Evolutionary conservation across 2,113 vertebrate species (phyloP), one percentile per base, ranked within the genome.

Genomic region (Donacobius atricapilla): DNA sequence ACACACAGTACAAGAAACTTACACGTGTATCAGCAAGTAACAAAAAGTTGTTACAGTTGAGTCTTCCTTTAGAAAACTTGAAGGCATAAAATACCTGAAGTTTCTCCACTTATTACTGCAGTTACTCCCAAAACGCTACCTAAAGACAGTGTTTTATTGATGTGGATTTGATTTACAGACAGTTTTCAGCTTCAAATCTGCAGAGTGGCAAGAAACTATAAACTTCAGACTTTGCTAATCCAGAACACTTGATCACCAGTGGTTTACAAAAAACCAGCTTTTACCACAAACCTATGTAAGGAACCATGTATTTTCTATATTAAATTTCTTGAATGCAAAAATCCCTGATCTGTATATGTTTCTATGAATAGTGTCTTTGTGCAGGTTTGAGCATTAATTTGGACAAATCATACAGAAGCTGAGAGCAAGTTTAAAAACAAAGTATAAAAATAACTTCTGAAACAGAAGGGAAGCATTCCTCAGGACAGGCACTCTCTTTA

Each of bases 281-380:
- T 54, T 64, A 42, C 30, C 28, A 58, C 23, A 75, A 71, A 31
- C 11, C 48, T 72, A 7, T 27, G 8, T 21, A 68, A 72, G 54
- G 17, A 77, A 58, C 9, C 15, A 17, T 1, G 1, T 13, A 28
- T 76, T 83, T 64, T 71, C 44, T 28, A 5, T 10, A 60, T 25
- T 48, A 51, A 75, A 91, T 44, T 61, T 35, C 22, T 30, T 66
- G 35, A 61, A 94, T 8, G 23, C 31, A 70, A 11, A 45, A 47
- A 2, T 0, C 2, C 23, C 20, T 2, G 13, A 63, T n/a, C 22
- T 39, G 40, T 28, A 13, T 16, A 30, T 1, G 1, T 47, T 89
- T 89, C 75, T 45, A 53, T 57, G 14, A 78, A 81, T 24, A 0
- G 0, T 25, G 33, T 70, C 42, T 89, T 90, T 31, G 19, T 63